Conservation (phyloP, 2,888 invertebrate genomes). For the Heliconius charithonia region DNA sequence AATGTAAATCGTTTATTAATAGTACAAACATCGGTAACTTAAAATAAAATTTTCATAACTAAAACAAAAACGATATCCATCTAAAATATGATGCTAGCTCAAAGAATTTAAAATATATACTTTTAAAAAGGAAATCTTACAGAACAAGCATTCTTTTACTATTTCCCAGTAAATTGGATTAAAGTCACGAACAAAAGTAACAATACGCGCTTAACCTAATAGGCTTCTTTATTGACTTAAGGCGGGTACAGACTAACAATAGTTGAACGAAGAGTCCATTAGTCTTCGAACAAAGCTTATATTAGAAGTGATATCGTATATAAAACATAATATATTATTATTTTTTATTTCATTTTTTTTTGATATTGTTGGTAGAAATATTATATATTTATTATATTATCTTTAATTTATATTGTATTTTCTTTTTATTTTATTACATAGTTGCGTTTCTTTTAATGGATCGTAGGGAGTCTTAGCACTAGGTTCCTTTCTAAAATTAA, state of each 20-base stretch:
- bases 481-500: too few relatives aligned
- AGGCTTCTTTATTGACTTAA: conserved; percentile 48
- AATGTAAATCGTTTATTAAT: too few relatives aligned
- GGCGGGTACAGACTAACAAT: conserved; percentile 42
- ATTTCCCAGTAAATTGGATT: conserved; percentile 1
- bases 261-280: conserved; percentile 42
- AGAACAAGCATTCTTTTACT: neutral
- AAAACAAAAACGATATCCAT: too few relatives aligned
- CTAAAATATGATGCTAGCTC: neutral
- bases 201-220: conserved; percentile 34
- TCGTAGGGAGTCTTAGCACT: too few relatives aligned
- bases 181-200: conserved; percentile 12
- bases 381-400: too few relatives aligned
- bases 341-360: too few relatives aligned
- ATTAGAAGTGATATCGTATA: neutral
- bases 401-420: too few relatives aligned
- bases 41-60: too few relatives aligned
- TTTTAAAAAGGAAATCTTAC: neutral
- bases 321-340: neutral
- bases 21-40: too few relatives aligned
- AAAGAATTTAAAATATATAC: neutral
- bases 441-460: too few relatives aligned
- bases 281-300: conserved; percentile 25
- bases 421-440: too few relatives aligned
- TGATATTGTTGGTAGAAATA: too few relatives aligned